A percentile compares a stretch with the other conserved stretches of the same genome.
Evolutionary conservation across 2,888 invertebrate species (phyloP).

Genomic region (Mactromeris polynyma): DNA sequence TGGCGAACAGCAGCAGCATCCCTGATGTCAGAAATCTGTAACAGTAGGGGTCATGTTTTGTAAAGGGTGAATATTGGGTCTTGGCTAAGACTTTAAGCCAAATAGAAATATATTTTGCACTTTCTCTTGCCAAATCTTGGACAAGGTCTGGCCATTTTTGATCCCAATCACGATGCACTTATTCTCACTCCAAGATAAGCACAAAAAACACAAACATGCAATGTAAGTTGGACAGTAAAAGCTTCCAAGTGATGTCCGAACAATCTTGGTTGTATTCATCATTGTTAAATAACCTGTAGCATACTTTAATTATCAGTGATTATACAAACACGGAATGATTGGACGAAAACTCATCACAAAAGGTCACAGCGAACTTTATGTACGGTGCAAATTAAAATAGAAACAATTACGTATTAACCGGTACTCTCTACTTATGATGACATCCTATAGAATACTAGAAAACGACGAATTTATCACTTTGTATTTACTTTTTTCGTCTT

Average conservation of each 20-base stretch:
- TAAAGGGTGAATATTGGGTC: no score
- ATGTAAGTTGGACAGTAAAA: not conserved
- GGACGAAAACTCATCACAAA: not conserved
- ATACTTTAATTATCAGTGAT: not conserved
- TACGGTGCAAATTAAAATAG: not conserved
- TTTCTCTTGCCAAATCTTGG: no score
- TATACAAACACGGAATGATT: not conserved
- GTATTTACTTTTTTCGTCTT: slow-evolving; percentile 22
- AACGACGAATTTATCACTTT: not conserved
- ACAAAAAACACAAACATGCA: not conserved
- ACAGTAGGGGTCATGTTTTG: no score
- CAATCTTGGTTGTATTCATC: not conserved
- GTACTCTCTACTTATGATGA: not conserved
- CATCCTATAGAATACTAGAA: not conserved
- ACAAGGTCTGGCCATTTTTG: no score
- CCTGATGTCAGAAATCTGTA: no score
- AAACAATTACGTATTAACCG: not conserved
- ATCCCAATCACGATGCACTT: not conserved
- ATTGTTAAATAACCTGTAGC: not conserved
- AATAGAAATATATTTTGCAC: no score
- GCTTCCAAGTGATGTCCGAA: not conserved
- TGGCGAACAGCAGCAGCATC: no score
- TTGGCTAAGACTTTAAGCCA: no score
- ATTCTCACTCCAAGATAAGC: not conserved
- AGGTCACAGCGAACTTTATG: not conserved